Evolutionary conservation across 2,797 vertebrate species (phyloP).

Genomic region (Amazona finschi): DNA sequence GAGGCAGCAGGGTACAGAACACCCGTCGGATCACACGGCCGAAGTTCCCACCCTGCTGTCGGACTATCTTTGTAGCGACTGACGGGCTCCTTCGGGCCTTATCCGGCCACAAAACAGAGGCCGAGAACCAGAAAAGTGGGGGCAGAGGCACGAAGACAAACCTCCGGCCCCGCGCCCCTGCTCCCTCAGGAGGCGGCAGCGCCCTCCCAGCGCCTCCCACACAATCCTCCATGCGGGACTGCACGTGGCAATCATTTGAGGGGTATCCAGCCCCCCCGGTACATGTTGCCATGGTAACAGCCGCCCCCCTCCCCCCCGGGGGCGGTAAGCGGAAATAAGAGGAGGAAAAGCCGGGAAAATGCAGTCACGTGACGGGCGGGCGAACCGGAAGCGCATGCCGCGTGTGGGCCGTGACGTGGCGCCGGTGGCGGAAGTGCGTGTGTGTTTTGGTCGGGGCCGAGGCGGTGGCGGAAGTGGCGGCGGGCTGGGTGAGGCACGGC

Average conservation of each 20-base stretch:
- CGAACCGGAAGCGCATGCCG: slow-evolving; percentile 23
- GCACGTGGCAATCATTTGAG: not conserved
- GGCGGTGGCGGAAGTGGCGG: slow-evolving; percentile 59
- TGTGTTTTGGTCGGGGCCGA: slow-evolving; percentile 71
- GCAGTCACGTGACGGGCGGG: not conserved
- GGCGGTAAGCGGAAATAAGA: not conserved
- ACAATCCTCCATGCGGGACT: not conserved
- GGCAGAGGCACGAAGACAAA: no score
- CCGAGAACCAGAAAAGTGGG: no score
- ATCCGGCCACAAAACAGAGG: not conserved
- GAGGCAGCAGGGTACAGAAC: accelerated
- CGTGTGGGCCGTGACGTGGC: slow-evolving; percentile 15
- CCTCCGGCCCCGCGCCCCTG: no score
- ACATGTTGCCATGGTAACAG: not conserved
- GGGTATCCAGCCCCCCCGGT: not conserved
- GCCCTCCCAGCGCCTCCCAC: not conserved
- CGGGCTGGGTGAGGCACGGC: slow-evolving; percentile 38
- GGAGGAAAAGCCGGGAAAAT: accelerated
- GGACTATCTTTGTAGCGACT: no score
- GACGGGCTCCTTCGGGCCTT: no score
- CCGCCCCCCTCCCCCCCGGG: no score
- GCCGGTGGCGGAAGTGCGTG: slow-evolving; percentile 68
- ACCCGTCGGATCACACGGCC: accelerated
- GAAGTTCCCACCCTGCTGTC: not conserved
- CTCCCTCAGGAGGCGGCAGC: no score